Conservation (phyloP, 2,797 vertebrate species). For the Buphagus erythrorhynchus region DNA sequence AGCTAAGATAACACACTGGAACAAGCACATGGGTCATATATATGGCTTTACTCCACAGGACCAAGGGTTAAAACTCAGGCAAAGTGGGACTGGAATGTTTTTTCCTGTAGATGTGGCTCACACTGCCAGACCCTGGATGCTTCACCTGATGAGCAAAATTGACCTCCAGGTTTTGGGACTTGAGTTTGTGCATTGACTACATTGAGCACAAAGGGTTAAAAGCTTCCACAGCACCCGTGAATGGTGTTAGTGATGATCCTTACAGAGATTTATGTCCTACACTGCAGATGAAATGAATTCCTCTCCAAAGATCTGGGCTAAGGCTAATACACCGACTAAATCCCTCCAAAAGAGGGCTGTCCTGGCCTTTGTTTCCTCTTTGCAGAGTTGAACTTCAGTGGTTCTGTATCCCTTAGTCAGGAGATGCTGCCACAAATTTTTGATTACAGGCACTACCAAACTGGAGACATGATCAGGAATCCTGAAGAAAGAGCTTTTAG, state of each 20-base stretch:
- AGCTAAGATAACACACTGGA: background rate
- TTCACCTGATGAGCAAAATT: background rate
- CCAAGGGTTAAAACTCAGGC: background rate
- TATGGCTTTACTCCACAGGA: background rate
- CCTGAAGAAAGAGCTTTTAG: background rate
- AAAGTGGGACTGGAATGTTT: background rate
- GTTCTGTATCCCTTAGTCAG: background rate
- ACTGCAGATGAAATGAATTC: background rate
- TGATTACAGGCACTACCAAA: background rate
- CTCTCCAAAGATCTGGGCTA: background rate
- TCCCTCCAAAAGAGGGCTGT: constrained; percentile 49
- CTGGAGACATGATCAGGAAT: background rate
- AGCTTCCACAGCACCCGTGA: background rate
- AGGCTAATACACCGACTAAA: background rate
- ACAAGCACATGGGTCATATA: background rate
- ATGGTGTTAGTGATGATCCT: background rate
- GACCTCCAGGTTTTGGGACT: background rate
- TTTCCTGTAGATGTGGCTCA: background rate
- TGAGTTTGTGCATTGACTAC: background rate
- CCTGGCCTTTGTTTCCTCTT: constrained; percentile 8
- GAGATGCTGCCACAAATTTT: background rate
- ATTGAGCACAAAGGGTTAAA: background rate
- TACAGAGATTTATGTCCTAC: background rate
- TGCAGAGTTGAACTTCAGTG: background rate
- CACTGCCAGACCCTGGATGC: background rate